Conservation (phyloP, 2,888 invertebrate genomes). For the Thalpophila matura region DNA sequence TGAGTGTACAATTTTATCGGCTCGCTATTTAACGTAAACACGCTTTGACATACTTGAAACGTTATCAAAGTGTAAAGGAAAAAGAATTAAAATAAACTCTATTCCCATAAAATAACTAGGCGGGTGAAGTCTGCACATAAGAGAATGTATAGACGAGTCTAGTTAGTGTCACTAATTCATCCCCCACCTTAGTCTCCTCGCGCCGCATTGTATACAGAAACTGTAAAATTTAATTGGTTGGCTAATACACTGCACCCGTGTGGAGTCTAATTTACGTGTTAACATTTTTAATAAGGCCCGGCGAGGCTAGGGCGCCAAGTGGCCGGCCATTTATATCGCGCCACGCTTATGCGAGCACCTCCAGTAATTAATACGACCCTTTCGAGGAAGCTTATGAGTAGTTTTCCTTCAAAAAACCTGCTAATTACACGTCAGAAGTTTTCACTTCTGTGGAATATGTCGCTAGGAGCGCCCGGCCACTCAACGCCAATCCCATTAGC, state of each 20-base stretch:
- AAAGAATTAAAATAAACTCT: slow-evolving; percentile 63
- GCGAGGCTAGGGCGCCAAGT: slow-evolving; percentile 88
- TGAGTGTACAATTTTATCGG: slow-evolving; percentile 72
- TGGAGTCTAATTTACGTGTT: slow-evolving; percentile 89
- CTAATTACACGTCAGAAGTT: slow-evolving; percentile 86
- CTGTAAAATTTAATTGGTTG: slow-evolving; percentile 89
- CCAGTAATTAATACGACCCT: slow-evolving; percentile 89
- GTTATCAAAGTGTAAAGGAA: slow-evolving; percentile 75
- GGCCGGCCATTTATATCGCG: slow-evolving; percentile 87
- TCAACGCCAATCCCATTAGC: slow-evolving; percentile 74
- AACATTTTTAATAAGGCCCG: slow-evolving; percentile 90
- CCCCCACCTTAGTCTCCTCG: slow-evolving; percentile 75
- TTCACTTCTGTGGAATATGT: slow-evolving; percentile 64
- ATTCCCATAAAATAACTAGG: slow-evolving; percentile 65
- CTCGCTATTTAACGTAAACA: slow-evolving; percentile 57
- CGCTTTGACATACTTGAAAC: slow-evolving; percentile 68
- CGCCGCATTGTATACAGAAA: slow-evolving; percentile 78
- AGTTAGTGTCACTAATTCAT: slow-evolving; percentile 71
- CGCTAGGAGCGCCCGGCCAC: slow-evolving; percentile 67
- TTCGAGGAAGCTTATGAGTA: slow-evolving; percentile 90
- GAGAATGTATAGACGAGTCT: slow-evolving; percentile 64
- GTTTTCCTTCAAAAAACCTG: slow-evolving; percentile 88
- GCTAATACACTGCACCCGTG: slow-evolving; percentile 85
- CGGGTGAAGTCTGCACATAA: slow-evolving; percentile 43
- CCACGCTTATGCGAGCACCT: slow-evolving; percentile 85